Evolutionary conservation across 2,888 invertebrate genomes (phyloP), one percentile per base, ranked within the genome.

Genomic region (Dorcus parallelipipedus): DNA sequence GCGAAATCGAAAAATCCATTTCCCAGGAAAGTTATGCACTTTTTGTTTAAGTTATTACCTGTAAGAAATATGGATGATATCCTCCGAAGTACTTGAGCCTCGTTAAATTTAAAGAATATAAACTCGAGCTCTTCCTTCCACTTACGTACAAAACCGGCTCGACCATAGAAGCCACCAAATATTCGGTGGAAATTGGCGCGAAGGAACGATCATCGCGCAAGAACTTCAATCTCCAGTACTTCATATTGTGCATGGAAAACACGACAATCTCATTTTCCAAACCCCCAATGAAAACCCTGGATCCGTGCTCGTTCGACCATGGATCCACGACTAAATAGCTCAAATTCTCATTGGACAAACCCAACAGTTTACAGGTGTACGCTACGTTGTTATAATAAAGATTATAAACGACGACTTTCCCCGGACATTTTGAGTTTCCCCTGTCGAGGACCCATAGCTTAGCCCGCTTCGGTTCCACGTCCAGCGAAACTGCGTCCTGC

Each of bases 381-480:
- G 47, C 56, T 10, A 59, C 58, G 9, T 49, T 54, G 52, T 76
- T 78, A 26, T 70, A 70, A 45, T 73, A 69, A 23, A 80, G 65
- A 65, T 77, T 78, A 60, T 76, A 79, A 26, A 78, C 67, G 2
- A 80, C 58, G 6, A 82, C 67, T 71, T 80, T 80, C 1, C 79
- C 74, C 1, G 66, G 58, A 63, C 80, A 80, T 20, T 67, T 61
- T 10, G 60, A 56, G 43, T 71, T 73, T 3, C 81, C 78, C 53
- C 71, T 72, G 62, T 81, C 81, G 60, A 82, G 65, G 49, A 80
- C 69, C 80, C 81, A 82, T 14, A 82, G 68, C 61, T 78, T 74
- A 10, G 77, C 76, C 39, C 72, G 72, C 39, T 61, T 62, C 9
- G 61, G 59, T 58, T 81, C 80, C n/a, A 78, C 62, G 43, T 78